Base-by-base conservation (phyloP, 2,888 invertebrate species). In the Pyrocoelia pectoralis region DNA sequence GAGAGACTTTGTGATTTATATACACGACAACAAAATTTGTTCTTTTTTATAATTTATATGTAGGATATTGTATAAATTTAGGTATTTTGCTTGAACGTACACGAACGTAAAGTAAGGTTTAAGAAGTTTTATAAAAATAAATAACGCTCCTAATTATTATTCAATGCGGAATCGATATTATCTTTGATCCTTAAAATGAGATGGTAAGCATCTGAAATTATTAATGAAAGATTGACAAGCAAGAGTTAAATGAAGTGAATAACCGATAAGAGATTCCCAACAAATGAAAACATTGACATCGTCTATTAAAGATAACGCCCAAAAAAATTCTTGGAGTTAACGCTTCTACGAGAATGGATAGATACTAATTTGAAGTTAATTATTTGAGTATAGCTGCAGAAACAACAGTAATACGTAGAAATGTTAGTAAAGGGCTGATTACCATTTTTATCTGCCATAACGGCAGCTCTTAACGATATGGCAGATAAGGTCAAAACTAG, bases 1-100 rank as follows among this genome's bases (percentile, higher is more conserved):
- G 8, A 33, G 48, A 56, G 41, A 61, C 61, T 56, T 54, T 54
- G 49, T 61, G 61, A 61, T 61, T 61, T 61, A 61, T 55, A 55
- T 46, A 49, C 24, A 24, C 28, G 15, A 38, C 14, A 55, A 49
- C 50, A 55, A 55, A 61, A 54, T 55, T 49, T 49, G 38, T 55
- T 49, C 24, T 24, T 61, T 54, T 57, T 50, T 18, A 15, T 19
- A 60, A 60, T 60, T 60, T 60, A 60, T 54, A 28, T 29, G 3
- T 43, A 13, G n/a, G 13, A 43, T 13, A 12, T 9, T 43, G 12
- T 6, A 14, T 43, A n/a, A 14, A 13, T 14, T 14, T 43, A n/a
- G 6, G 4, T 24, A 24, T 24, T 6, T 24, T 24, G n/a, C n/a
- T n/a, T n/a, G n/a, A n/a, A n/a, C n/a, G n/a, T n/a, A n/a, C n/a